Base-by-base conservation (phyloP, 2,888 invertebrate species). In the Caenorhabditis parvicauda region DNA sequence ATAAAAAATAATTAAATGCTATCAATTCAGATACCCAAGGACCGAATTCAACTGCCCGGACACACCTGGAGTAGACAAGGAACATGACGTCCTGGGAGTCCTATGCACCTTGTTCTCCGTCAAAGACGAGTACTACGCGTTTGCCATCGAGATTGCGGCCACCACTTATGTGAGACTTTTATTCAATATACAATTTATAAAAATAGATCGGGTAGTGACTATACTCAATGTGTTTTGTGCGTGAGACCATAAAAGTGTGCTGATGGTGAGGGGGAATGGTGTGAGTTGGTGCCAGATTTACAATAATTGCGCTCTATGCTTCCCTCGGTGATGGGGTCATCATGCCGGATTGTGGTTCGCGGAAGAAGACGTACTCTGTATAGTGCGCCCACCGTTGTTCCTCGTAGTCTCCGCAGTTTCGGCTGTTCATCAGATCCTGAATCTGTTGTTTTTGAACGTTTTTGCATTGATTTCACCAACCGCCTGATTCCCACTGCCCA, bases 371-470 rank as follows among this genome's bases (percentile, higher is more conserved):
- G 84, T 95, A 98, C 87, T 96, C 98, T 86, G 98, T 98, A 87
- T 98, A 98, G 84, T 98, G 98, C 84, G 95, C 94, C 98, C 98
- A 98, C 82, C 94, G 91, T 83, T 92, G 92, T 83, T 98, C 98
- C 84, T 98, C 98, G 24, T 90, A 89, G 83, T 98, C 96, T 67
- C 93, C 91, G 38, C 95, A 73, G 51, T 77, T 76, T 19, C 79
- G 73, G 41, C 68, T 67, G 47, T 74, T 76, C 70, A 78, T 75
- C n/a, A 74, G 61, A 27, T 78, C 78, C 76, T 74, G 49, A 6
- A 68, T 60, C 3, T 57, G 41, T 12, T 25, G 28, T n/a, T 29
- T 17, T 29, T 46, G 17, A 2, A 22, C 2, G 39, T 32, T 51
- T 49, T 45, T 27, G 39, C 47, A 54, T 54, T 14, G 17, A 41